Percentiles rank a stretch among this genome's conserved stretches.
Conservation (phyloP, 2,797 vertebrate species). For the Coendou prehensilis region DNA sequence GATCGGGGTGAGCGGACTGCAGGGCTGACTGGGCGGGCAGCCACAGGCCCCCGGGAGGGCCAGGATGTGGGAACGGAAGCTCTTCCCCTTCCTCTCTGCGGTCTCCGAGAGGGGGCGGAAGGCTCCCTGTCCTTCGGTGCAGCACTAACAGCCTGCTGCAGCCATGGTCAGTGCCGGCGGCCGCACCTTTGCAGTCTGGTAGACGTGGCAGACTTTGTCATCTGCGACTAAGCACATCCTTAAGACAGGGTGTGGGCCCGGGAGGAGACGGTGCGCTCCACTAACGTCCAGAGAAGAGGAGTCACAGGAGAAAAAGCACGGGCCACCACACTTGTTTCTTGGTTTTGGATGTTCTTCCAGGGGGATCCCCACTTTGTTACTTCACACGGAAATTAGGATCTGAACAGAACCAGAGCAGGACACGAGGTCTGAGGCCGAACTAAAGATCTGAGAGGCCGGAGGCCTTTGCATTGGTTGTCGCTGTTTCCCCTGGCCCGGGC, state of each 20-base stretch:
- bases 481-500: not conserved
- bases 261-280: not conserved
- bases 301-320: not conserved
- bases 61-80: conserved; percentile 5
- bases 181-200: not conserved
- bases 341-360: conserved; percentile 18
- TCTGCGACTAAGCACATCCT: not conserved
- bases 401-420: not conserved
- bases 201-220: not conserved
- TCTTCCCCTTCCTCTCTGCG: not conserved
- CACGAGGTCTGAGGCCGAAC: not conserved
- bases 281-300: not conserved
- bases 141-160: not conserved
- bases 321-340: not conserved
- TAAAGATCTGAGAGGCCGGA: not conserved
- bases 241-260: not conserved
- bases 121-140: not conserved
- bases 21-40: conserved; percentile 67
- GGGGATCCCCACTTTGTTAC: not conserved
- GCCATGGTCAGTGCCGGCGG: not conserved
- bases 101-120: not conserved
- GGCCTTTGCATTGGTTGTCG: not conserved
- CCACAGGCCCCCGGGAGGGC: conserved; percentile 70
- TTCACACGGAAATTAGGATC: not conserved
- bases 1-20: conserved; percentile 83